Base-by-base conservation (phyloP, 2,797 vertebrate genomes). In the Oryzias dopingdopingensis region DNA sequence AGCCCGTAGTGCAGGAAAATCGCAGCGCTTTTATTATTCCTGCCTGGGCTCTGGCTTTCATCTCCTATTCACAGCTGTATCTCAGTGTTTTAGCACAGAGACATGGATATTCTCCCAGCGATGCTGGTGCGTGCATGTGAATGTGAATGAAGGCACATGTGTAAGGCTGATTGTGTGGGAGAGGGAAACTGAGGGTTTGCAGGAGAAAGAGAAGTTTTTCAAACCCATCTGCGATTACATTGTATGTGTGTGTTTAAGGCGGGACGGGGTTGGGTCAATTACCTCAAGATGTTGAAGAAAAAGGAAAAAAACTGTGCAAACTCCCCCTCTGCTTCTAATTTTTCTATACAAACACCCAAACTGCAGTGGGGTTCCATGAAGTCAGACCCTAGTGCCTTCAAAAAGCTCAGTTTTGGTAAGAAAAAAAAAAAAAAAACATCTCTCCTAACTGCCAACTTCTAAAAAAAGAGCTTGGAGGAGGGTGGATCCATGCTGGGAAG, bases 211-310 rank as follows among this genome's bases (percentile, higher is more conserved):
- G 71, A 67, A 73, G 76, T 83, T 82, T 70, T 37, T 37, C 52
- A 72, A 86, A 72, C 54, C 76, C 74, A 65, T 78, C 66, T 78
- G 77, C 65, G 70, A 77, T 72, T 55, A 48, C 40, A 48, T 49
- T 65, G 62, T 59, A 29, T 62, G 57, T 53, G 52, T 76, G 72
- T 70, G 59, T 72, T 76, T 37, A 62, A 68, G 70, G 77, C 63
- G 41, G 72, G 74, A 50, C 29, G 22, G 81, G 69, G 65, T 45
- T 79, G 74, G 76, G 84, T 85, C 82, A 86, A 89, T 84, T 81
- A 83, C 77, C 82, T 90, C 86, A 89, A 90, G 87, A 89, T 90
- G 88, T 89, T 84, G 75, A 78, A 67, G 68, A 80, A 77, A 13
- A 37, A 73, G 64, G 79, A 58, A 65, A 76, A 56, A 70, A 88